A percentile compares a stretch with the other conserved stretches of the same genome.
These are phyloP conservation scores for Toxonevra muliebris DNA, from an alignment of 2,888 invertebrate genomes.

Conservation along the genomic window DNA sequence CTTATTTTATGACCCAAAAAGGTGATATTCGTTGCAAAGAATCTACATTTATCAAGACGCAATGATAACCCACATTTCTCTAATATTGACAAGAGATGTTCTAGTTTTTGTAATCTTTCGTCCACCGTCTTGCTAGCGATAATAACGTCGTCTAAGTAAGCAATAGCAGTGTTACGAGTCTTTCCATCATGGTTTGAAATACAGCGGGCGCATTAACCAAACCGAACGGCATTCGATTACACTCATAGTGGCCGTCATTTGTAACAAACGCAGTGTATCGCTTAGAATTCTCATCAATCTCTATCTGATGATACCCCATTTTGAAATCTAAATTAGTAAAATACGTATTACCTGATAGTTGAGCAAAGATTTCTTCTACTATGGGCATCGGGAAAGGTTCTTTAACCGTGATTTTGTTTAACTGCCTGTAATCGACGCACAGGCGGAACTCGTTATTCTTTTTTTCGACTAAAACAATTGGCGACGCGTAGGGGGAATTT, in stretches of 20 bases:
- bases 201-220: slow-evolving; percentile 29
- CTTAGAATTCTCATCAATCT: slow-evolving; percentile 26
- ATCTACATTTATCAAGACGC: slow-evolving; percentile 2
- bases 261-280: slow-evolving; percentile 34
- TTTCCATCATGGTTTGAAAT: slow-evolving; percentile 33
- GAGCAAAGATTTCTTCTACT: too few relatives aligned
- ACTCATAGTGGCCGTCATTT: slow-evolving; percentile 29
- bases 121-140: slow-evolving; percentile 10
- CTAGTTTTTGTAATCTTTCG: neutral
- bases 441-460: slow-evolving; percentile 3
- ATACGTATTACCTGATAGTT: slow-evolving; percentile 19
- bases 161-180: neutral
- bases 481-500: slow-evolving; percentile 1
- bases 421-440: slow-evolving; percentile 15
- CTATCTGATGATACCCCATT: slow-evolving; percentile 34
- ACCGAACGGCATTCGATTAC: slow-evolving; percentile 31
- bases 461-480: slow-evolving; percentile 5
- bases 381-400: slow-evolving; percentile 8
- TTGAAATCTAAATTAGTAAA: slow-evolving; percentile 30
- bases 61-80: neutral
- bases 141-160: slow-evolving; percentile 9
- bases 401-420: slow-evolving; percentile 1
- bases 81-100: neutral
- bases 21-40: too few relatives aligned
- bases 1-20: slow-evolving; percentile 6